Evolutionary conservation across 2,113 vertebrate species (phyloP).

Genomic region (Pluvialis apricaria): DNA sequence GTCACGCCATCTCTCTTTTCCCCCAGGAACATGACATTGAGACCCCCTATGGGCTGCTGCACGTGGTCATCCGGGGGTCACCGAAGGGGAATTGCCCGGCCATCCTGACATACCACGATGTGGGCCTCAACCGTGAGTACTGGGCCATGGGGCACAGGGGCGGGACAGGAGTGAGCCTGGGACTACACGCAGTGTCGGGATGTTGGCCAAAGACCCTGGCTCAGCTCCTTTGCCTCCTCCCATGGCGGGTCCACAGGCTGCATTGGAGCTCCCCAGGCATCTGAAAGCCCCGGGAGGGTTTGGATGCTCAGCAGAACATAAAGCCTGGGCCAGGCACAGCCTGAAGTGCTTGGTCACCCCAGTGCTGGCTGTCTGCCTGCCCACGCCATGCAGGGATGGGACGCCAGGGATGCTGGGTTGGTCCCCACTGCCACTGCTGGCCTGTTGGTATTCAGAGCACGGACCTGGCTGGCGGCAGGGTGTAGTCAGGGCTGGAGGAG

Average conservation of each 20-base stretch:
- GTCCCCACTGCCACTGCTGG: rapidly evolving
- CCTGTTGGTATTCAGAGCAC: neutral
- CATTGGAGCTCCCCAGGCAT: neutral
- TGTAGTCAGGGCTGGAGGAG: neutral
- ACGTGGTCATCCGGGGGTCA: constrained; percentile 93
- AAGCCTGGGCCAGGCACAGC: neutral
- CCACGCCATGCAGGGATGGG: neutral
- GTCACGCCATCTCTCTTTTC: neutral
- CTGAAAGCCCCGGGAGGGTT: neutral
- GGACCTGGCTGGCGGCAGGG: neutral
- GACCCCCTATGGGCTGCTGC: constrained; percentile 92
- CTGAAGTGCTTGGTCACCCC: neutral
- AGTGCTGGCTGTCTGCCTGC: neutral
- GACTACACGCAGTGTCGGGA: neutral
- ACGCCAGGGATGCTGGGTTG: rapidly evolving
- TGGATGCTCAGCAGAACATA: neutral
- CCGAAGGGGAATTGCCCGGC: constrained; percentile 94
- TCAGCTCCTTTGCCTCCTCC: neutral
- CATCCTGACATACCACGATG: constrained; percentile 96
- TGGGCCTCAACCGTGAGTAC: constrained; percentile 96
- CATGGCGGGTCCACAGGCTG: neutral
- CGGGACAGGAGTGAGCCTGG: neutral
- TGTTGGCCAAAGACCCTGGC: neutral
- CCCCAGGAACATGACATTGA: constrained; percentile 94
- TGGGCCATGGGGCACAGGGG: neutral